Percentiles rank a stretch among this genome's conserved stretches.
phyloP scores from a whole-genome alignment of 2,888 invertebrate genomes.

The Pogonocherus hispidulus region DNA sequence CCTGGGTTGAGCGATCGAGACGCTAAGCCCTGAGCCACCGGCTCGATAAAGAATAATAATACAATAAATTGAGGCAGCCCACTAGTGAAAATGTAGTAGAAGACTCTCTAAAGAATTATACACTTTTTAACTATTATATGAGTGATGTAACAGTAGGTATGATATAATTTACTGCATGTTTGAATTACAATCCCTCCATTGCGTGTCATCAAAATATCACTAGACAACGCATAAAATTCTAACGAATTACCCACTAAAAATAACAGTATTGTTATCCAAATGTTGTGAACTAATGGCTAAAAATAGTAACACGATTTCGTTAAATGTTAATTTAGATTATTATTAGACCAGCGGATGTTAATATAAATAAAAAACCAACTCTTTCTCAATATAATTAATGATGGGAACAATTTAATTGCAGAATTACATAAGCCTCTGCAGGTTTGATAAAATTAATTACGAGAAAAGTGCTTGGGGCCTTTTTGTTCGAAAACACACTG shows the following conservation, averaged over 20 bases:
- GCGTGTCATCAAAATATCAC: neutral
- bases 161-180: no score
- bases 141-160: no score
- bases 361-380: conserved; percentile 21
- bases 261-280: conserved; percentile 2
- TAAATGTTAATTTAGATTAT: conserved; percentile 17
- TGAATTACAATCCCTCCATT: neutral
- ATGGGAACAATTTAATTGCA: conserved; percentile 13
- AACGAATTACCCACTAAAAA: neutral
- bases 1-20: no score
- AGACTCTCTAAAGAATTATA: no score
- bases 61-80: no score
- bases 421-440: conserved; percentile 11
- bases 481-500: conserved; percentile 7
- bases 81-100: no score
- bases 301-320: conserved; percentile 15
- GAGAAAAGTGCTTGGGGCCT: neutral
- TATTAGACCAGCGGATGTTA: conserved; percentile 16
- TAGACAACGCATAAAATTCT: neutral
- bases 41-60: no score
- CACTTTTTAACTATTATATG: no score
- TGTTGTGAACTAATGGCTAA: neutral
- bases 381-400: conserved; percentile 23
- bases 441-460: conserved; percentile 15
- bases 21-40: no score